A percentile compares a stretch with the other conserved stretches of the same genome.
Evolutionary conservation across 2,113 vertebrate genomes (phyloP).

Genomic region (Calyptommatus sinebrachiatus): DNA sequence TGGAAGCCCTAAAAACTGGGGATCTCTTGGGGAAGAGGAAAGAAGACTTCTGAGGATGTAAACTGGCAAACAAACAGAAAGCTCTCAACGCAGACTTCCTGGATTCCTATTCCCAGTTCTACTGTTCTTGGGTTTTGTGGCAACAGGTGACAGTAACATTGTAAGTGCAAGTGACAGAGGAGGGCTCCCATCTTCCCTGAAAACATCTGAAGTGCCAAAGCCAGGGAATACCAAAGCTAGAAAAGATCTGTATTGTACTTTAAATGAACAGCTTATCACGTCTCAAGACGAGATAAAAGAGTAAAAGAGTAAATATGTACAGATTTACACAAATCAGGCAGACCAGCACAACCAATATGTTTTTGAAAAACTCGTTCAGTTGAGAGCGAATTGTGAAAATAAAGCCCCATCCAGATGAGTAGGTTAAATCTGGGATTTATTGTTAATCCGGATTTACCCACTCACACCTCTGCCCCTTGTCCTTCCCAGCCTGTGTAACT

Average conservation of each 20-base stretch:
- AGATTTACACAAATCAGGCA: neutral
- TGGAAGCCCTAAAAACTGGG: slow-evolving; percentile 17
- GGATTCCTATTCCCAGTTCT: slow-evolving; percentile 25
- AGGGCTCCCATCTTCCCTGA: slow-evolving; percentile 14
- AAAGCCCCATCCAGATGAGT: neutral
- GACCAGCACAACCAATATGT: neutral
- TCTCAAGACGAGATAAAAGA: slow-evolving; percentile 1
- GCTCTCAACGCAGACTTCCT: slow-evolving; percentile 13
- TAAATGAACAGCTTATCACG: neutral
- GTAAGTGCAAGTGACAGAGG: slow-evolving; percentile 18
- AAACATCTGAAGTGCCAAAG: neutral
- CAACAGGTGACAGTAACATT: slow-evolving; percentile 19
- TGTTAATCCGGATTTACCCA: too few species aligned
- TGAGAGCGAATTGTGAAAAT: neutral
- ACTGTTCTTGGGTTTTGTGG: slow-evolving; percentile 20
- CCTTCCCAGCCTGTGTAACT: too few species aligned
- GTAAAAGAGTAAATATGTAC: slow-evolving; percentile 4
- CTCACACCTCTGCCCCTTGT: too few species aligned
- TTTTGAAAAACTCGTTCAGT: neutral
- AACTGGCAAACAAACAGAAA: neutral
- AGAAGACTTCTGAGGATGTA: slow-evolving; percentile 22
- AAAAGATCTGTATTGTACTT: slow-evolving; percentile 23
- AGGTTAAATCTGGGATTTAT: too few species aligned
- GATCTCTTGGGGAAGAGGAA: neutral
- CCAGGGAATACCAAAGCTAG: slow-evolving; percentile 6